phyloP scores from a whole-genome alignment of 2,797 vertebrate genomes.

The Cephalopachus bancanus region DNA sequence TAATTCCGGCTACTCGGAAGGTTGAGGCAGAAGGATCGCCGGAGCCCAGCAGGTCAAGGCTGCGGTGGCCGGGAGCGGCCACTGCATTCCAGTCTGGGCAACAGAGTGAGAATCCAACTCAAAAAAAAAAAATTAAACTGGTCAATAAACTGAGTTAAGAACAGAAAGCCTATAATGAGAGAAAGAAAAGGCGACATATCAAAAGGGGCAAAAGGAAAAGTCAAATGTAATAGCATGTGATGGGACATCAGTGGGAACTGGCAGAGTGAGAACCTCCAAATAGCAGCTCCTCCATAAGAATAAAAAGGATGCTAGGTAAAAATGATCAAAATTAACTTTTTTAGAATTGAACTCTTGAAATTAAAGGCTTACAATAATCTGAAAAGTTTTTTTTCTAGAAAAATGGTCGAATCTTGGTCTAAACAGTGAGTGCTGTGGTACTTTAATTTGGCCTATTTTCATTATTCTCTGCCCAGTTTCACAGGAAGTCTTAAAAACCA shows the following conservation, averaged over 20 bases:
- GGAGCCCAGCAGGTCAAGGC: too few relatives aligned
- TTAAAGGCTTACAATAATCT: slow-evolving; percentile 9
- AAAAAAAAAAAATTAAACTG: too few relatives aligned
- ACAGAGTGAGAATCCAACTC: too few relatives aligned
- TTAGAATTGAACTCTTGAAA: neutral
- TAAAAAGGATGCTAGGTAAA: neutral
- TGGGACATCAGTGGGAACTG: fast-evolving
- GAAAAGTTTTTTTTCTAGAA: neutral
- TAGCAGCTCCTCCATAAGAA: neutral
- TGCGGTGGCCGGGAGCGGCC: too few relatives aligned
- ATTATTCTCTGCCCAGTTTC: neutral
- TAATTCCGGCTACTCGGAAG: too few relatives aligned
- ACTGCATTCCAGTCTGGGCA: too few relatives aligned
- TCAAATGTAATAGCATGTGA: neutral
- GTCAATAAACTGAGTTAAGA: neutral
- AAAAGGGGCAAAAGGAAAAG: neutral
- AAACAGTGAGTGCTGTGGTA: neutral
- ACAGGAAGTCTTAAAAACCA: neutral
- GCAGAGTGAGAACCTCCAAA: neutral
- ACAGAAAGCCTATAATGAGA: neutral
- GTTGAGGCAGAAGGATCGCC: too few relatives aligned
- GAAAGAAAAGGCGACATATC: neutral
- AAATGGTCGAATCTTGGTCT: neutral
- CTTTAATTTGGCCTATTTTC: neutral
- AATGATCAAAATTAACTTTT: neutral